These are phyloP conservation scores for Chiridota heheva DNA, from an alignment of 35 echinoderm and acorn worm genomes.

Conservation along the genomic window DNA sequence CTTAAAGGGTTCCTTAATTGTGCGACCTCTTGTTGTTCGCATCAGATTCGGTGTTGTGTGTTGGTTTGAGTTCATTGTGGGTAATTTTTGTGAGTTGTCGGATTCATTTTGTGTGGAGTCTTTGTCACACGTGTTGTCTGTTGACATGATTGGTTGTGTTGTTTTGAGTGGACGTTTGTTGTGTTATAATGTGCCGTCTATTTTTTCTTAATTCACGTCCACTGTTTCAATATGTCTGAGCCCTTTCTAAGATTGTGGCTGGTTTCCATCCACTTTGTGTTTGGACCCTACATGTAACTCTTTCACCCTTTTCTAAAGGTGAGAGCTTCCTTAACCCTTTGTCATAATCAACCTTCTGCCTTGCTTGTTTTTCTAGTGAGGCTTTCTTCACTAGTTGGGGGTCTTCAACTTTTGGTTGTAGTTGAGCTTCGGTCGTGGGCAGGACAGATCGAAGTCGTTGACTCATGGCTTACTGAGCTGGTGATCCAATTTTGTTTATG, in stretches of 20 bases:
- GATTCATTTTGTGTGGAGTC: too few species aligned
- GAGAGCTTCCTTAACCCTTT: not conserved
- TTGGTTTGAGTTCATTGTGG: too few species aligned
- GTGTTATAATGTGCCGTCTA: too few species aligned
- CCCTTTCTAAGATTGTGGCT: not conserved
- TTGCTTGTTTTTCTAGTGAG: slow-evolving; percentile 5
- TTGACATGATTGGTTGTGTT: too few species aligned
- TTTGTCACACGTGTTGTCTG: too few species aligned
- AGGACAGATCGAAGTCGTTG: not conserved
- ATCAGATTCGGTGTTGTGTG: too few species aligned
- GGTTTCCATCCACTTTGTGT: slow-evolving; percentile 1
- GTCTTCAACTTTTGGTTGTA: slow-evolving; percentile 17
- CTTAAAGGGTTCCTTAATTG: too few species aligned
- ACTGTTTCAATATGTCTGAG: not conserved
- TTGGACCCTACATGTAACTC: not conserved
- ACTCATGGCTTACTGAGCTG: slow-evolving; percentile 3
- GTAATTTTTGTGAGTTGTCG: too few species aligned
- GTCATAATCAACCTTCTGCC: not conserved
- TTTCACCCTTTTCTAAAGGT: not conserved
- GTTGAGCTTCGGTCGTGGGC: not conserved
- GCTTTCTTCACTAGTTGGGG: not conserved
- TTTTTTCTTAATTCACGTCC: too few species aligned
- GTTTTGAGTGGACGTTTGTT: too few species aligned
- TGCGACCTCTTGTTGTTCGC: too few species aligned
- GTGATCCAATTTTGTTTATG: slow-evolving; percentile 3